These are phyloP conservation scores for Tapera naevia DNA, from an alignment of 2,797 vertebrate species.

Conservation along the genomic window DNA sequence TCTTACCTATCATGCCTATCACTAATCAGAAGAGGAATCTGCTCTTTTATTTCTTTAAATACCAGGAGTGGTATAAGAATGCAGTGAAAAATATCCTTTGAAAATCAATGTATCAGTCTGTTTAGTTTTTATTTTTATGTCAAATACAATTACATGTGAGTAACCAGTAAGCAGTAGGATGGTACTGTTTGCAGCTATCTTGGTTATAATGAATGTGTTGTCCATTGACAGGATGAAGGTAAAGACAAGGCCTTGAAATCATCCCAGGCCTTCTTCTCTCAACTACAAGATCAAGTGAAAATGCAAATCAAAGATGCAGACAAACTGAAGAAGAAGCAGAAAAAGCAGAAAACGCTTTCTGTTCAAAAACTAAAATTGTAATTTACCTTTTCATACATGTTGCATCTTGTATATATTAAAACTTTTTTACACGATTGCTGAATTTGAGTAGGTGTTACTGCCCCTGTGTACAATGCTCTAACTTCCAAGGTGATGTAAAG, in stretches of 20 bases:
- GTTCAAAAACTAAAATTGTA: conserved; percentile 92
- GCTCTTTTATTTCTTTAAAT: neutral
- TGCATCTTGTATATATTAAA: conserved; percentile 50
- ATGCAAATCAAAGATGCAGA: conserved; percentile 89
- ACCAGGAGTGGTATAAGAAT: neutral
- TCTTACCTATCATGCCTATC: neutral
- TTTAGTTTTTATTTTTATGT: neutral
- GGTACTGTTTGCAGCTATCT: neutral
- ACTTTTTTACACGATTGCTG: neutral
- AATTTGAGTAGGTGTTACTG: neutral
- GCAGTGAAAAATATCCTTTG: neutral
- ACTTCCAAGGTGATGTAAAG: neutral
- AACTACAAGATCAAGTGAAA: conserved; percentile 96
- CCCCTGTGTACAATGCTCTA: neutral
- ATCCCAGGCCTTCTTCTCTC: conserved; percentile 94
- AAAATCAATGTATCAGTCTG: neutral
- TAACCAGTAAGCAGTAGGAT: neutral
- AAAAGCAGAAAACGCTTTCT: conserved; percentile 84
- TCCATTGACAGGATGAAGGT: conserved; percentile 86
- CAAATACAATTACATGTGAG: neutral
- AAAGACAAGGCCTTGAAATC: conserved; percentile 93
- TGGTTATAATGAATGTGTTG: neutral
- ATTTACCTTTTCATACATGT: conserved; percentile 1
- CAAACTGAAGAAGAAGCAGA: conserved; percentile 81
- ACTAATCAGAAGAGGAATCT: neutral